phyloP scores from a whole-genome alignment of 2,113 vertebrate genomes.

The Nycticryphes semicollaris region DNA sequence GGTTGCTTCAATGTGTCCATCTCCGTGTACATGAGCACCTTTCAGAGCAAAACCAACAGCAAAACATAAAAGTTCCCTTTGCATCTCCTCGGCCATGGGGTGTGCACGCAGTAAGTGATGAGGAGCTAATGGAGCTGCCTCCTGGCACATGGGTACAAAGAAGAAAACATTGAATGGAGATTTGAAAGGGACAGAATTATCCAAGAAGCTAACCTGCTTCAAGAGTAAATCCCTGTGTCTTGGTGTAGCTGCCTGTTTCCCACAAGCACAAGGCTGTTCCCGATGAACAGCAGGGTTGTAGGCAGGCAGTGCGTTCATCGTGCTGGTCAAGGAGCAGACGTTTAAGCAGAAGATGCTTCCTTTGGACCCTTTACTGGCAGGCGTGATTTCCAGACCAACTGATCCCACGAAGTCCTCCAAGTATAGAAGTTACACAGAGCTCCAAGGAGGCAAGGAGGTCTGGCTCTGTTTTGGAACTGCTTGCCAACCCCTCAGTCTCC shows the following conservation, averaged over 20 bases:
- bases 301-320: neutral
- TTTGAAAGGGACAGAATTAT: neutral
- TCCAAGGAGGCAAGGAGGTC: neutral
- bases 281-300: neutral
- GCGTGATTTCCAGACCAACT: neutral
- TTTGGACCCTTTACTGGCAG: neutral
- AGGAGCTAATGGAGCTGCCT: neutral
- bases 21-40: neutral
- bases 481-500: neutral
- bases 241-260: neutral
- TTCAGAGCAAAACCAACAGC: neutral
- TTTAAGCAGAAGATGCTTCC: neutral
- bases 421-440: neutral
- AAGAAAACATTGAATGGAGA: neutral
- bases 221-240: neutral
- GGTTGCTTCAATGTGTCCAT: neutral
- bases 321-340: neutral
- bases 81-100: neutral
- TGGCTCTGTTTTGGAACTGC: neutral
- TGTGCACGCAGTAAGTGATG: neutral
- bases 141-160: neutral
- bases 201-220: neutral
- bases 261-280: neutral
- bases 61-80: neutral
- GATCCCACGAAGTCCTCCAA: neutral